Evolutionary conservation across 2,797 vertebrate species (phyloP), one percentile per base, ranked within the genome.

Genomic region (Eulemur mongoz): DNA sequence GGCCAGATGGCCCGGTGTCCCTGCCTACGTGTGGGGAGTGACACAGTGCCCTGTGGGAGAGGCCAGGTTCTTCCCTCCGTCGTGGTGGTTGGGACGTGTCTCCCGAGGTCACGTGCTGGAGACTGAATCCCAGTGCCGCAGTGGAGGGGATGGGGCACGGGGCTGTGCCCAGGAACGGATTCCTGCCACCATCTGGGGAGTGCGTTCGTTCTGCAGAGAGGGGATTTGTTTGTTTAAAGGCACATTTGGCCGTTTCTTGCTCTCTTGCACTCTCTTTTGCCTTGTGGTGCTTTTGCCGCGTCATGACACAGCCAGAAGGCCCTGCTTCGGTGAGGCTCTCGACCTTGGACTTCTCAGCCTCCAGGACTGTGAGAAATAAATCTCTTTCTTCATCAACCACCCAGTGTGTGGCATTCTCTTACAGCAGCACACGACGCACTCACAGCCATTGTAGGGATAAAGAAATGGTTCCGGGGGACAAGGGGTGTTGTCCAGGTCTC

Each of bases 21-120:
- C 4, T 9, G 2, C 4, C 32, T 2, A 1, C 4, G 1, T 11
- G 50, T 30, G n/a, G 35, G 30, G 25, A 17, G 11, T 2, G 22
- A 18, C n/a, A 13, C 15, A 10, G 67, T 7, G 57, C 13, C 83
- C 48, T 2, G 10, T 15, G 48, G 35, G 13, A 17, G 1, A 20
- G 38, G 70, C 87, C 65, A 10, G 61, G 52, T 48, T 35, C 91
- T 84, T 8, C 7, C 1, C 7, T 57, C 3, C 4, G 23, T 11
- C 12, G 6, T 6, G 6, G 13, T 35, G 35, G 23, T 57, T n/a
- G 27, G 35, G 17, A 3, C 0, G 15, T 11, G 8, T 38, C 32
- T 80, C 78, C 76, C 23, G 23, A 78, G 75, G 20, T 35, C 75
- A 54, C 4, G 22, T 78, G 75, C 18, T 38, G 65, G 11, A 35